Conservation (phyloP, 35 echinoderm and acorn worm genomes). For the Amphiura filiformis region DNA sequence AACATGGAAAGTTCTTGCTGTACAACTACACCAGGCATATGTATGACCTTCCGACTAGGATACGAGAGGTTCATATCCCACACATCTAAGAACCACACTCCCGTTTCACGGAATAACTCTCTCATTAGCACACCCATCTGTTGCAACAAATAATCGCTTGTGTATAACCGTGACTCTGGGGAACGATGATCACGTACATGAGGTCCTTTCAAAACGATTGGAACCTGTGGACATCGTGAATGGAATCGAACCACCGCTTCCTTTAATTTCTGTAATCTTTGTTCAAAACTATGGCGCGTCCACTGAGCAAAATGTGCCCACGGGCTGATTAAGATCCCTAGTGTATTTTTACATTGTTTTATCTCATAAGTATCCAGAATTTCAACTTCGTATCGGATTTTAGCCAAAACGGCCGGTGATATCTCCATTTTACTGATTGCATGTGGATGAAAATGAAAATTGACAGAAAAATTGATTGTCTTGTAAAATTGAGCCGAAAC, state of each 20-base stretch:
- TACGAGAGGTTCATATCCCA: slow-evolving; percentile 47
- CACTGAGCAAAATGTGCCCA: slow-evolving; percentile 15
- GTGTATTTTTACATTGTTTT: background rate
- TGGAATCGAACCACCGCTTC: slow-evolving; percentile 13
- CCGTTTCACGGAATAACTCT: background rate
- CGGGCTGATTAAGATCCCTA: slow-evolving; percentile 9
- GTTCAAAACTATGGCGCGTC: background rate
- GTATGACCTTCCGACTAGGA: slow-evolving; percentile 1
- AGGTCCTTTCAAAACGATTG: slow-evolving; percentile 5
- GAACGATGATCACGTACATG: slow-evolving; percentile 1
- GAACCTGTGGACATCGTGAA: background rate
- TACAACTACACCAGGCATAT: slow-evolving; percentile 25
- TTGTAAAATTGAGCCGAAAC: background rate
- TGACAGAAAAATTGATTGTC: background rate
- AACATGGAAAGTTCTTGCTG: slow-evolving; percentile 21
- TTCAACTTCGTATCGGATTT: background rate
- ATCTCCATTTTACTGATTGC: background rate
- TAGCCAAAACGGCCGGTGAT: background rate
- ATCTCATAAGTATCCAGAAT: background rate
- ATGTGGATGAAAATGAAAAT: background rate
- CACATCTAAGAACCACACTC: slow-evolving; percentile 16
- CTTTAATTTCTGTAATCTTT: background rate
- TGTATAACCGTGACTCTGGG: background rate
- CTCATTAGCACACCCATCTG: slow-evolving; percentile 2
- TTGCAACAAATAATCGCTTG: slow-evolving; percentile 4